Conservation (phyloP, 2,888 invertebrate genomes). For the Macaria liturata region DNA sequence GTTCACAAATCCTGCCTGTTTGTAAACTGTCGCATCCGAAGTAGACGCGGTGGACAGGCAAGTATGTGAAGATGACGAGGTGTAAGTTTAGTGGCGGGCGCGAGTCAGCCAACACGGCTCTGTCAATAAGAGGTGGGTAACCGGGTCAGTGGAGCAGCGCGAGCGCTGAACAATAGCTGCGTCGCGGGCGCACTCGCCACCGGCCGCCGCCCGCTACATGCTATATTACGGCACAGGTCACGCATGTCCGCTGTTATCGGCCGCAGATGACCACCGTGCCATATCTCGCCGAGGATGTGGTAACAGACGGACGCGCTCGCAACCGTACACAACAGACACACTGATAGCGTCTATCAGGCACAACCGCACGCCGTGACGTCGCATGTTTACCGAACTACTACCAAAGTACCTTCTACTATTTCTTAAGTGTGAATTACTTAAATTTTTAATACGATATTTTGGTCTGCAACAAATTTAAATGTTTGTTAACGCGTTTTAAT, state of each 20-base stretch:
- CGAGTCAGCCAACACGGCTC: conserved; percentile 74
- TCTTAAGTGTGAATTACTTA: no score
- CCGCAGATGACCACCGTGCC: conserved; percentile 30
- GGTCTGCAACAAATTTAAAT: no score
- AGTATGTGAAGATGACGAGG: conserved; percentile 12
- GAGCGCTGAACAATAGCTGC: conserved; percentile 64
- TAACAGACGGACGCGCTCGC: conserved; percentile 44
- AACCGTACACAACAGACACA: conserved; percentile 37
- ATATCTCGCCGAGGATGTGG: conserved; percentile 34
- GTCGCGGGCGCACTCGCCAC: conserved; percentile 36
- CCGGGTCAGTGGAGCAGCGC: conserved; percentile 76
- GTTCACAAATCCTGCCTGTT: conserved; percentile 14
- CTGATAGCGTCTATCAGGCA: conserved; percentile 50
- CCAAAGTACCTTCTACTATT: neutral
- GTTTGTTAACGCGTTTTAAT: no score
- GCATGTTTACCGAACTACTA: conserved; percentile 50
- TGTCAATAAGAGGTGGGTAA: conserved; percentile 76
- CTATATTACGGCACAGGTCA: conserved; percentile 42
- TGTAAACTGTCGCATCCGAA: conserved; percentile 19
- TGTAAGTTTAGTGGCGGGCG: conserved; percentile 45
- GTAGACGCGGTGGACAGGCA: conserved; percentile 1
- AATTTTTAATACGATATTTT: no score
- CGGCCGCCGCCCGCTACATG: conserved; percentile 37
- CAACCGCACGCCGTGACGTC: conserved; percentile 52
- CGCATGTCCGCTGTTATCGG: conserved; percentile 35